Evolutionary conservation across 2,113 vertebrate species (phyloP), one percentile per base, ranked within the genome.

Genomic region (Glareola pratincola): DNA sequence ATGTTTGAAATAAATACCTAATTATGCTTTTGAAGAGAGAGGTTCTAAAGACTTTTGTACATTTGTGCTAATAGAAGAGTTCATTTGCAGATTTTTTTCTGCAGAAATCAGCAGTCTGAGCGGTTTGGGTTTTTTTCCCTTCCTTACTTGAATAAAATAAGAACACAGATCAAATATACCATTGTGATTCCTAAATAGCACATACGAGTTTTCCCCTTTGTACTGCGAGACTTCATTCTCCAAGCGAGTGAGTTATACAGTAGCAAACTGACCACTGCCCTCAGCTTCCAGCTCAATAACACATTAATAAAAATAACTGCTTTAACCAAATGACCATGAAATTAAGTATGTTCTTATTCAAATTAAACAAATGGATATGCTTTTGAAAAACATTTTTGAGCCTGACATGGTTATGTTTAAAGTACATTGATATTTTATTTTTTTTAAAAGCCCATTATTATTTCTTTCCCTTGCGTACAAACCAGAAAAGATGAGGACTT

Each of bases 1-100:
- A 97, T 97, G 97, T 98, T 97, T 98, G 98, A 98, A 98, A 98
- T 98, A 98, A 98, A 98, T 98, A 98, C 97, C 98, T 98, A 98
- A 98, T 98, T 98, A 98, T 98, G 98, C 98, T 98, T 98, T 98
- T 98, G 98, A 98, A 98, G 98, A 98, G 98, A 98, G 97, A 97
- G 98, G 96, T 98, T 98, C 97, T 98, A 98, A 98, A 98, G 98
- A 98, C 96, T 98, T 98, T 95, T 97, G 98, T 98, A 97, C 97
- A 96, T 98, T 98, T 98, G 97, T 97, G 97, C 98, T 98, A 98
- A 98, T 98, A 98, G 97, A 98, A 98, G 94, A 97, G 98, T 98
- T 98, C 98, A 98, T 98, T 98, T 98, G 97, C 97, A 98, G 97
- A 96, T 98, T 98, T 98, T 98, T 96, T 96, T 97, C 96, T 98